Conservation (phyloP, 1,140 invertebrate genomes). For the Drosophila hydei region DNA sequence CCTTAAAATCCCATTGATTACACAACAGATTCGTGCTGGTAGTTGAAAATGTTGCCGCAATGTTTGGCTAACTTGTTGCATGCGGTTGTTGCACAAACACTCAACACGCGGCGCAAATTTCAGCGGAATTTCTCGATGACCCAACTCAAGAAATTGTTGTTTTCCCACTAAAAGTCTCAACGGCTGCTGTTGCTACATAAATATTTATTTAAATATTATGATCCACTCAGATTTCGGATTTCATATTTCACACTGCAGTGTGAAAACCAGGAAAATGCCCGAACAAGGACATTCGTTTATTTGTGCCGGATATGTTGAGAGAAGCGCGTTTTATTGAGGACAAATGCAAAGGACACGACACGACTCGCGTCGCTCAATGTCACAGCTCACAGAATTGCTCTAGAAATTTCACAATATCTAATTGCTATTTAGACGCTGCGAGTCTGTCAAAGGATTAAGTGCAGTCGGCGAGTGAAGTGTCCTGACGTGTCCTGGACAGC, state of each 20-base stretch:
- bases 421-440: background rate
- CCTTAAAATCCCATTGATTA: slow-evolving; percentile 23
- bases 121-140: slow-evolving; percentile 29
- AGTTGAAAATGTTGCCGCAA: slow-evolving; percentile 28
- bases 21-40: slow-evolving; percentile 17
- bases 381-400: background rate
- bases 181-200: slow-evolving; percentile 55
- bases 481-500: background rate
- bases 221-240: slow-evolving; percentile 40
- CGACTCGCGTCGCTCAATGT: slow-evolving; percentile 6
- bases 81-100: slow-evolving; percentile 41
- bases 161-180: slow-evolving; percentile 78
- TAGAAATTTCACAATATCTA: background rate
- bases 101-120: slow-evolving; percentile 22
- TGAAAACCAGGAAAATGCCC: slow-evolving; percentile 64
- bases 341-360: slow-evolving; percentile 34
- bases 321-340: slow-evolving; percentile 44
- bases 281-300: slow-evolving; percentile 48
- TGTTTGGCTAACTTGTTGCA: slow-evolving; percentile 69
- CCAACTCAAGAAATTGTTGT: slow-evolving; percentile 13
- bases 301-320: background rate
- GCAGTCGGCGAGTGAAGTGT: background rate
- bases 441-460: slow-evolving; percentile 23
- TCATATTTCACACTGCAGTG: slow-evolving; percentile 66
- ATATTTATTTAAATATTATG: slow-evolving; percentile 77